Base-by-base conservation (phyloP, 2,888 invertebrate species). In the Ephialtes manifestator region DNA sequence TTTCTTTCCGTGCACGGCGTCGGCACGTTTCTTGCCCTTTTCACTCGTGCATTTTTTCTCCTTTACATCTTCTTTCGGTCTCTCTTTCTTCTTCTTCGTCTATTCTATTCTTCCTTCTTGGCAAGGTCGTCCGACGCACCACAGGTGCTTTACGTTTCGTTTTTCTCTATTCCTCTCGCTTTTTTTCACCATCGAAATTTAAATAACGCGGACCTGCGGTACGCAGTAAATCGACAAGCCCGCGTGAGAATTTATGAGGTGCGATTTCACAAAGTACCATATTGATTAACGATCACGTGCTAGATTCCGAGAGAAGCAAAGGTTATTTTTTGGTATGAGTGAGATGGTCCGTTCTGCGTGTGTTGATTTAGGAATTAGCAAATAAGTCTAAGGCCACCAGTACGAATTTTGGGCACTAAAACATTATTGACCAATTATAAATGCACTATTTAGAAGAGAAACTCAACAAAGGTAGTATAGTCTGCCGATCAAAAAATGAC, bases 271-370 rank as follows among this genome's bases (percentile, higher is more conserved):
- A 35, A 46, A 74, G 60, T 81, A n/a, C 18, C 15, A 39, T 68
- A 60, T 75, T 75, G 75, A 81, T 81, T 81, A 68, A 75, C 81
- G 68, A 70, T 70, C 51, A 63, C 51, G 39, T 60, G 81, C 51
- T 75, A 81, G 2, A 39, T 70, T 75, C 75, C 35, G 31, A 13
- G 55, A 28, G 55, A 2, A 31, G 58, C 24, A 28, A 60, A 11
- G 0, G n/a, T 63, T 28, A 31, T 65, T 75, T 65, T 51, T n/a
- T 15, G 65, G 39, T 46, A 20, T 39, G n/a, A 35, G 24, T 7
- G 15, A n/a, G 18, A 18, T 18, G 3, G 39, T 65, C 4, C 20
- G 43, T 65, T 63, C 28, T 7, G 31, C 35, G 63, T 35, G 35
- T 39, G 65, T 65, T 35, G 18, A 65, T 63, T 35, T 35, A n/a